A percentile compares a stretch with the other conserved stretches of the same genome.
Conservation (phyloP, 2,113 vertebrate species). For the Vombatus ursinus region DNA sequence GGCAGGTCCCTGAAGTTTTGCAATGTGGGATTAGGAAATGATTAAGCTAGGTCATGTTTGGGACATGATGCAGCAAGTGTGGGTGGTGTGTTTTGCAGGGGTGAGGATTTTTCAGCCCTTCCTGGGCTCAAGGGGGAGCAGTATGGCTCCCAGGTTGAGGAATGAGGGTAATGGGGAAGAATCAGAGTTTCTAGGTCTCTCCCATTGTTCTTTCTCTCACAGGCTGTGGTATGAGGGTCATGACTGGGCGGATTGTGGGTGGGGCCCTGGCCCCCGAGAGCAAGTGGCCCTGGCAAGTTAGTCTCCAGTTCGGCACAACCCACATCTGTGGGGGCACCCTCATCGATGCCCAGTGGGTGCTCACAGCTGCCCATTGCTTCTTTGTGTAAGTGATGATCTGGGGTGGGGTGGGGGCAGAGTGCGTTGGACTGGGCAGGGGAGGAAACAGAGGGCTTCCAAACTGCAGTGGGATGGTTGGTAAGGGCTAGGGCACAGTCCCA, state of each 20-base stretch:
- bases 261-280: conserved; percentile 83
- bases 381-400: conserved; percentile 85
- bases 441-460: not conserved
- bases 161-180: not conserved
- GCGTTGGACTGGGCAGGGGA: not conserved
- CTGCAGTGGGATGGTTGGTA: not conserved
- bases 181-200: not conserved
- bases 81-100: not conserved
- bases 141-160: not conserved
- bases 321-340: conserved; percentile 93
- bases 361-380: conserved; percentile 95
- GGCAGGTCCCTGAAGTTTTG: not conserved
- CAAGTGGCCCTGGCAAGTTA: conserved; percentile 96
- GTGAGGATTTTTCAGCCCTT: not conserved
- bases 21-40: not conserved
- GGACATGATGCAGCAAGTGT: not conserved
- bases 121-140: not conserved
- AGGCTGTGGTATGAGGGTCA: conserved; percentile 90
- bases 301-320: conserved; percentile 85
- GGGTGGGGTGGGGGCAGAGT: rapidly evolving
- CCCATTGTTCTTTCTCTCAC: conserved; percentile 52
- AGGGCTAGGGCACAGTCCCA: not conserved
- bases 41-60: not conserved
- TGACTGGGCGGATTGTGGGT: conserved; percentile 88
- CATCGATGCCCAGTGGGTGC: conserved; percentile 88